Conservation (phyloP, 2,797 vertebrate species). For the Lagothrix lagotricha region DNA sequence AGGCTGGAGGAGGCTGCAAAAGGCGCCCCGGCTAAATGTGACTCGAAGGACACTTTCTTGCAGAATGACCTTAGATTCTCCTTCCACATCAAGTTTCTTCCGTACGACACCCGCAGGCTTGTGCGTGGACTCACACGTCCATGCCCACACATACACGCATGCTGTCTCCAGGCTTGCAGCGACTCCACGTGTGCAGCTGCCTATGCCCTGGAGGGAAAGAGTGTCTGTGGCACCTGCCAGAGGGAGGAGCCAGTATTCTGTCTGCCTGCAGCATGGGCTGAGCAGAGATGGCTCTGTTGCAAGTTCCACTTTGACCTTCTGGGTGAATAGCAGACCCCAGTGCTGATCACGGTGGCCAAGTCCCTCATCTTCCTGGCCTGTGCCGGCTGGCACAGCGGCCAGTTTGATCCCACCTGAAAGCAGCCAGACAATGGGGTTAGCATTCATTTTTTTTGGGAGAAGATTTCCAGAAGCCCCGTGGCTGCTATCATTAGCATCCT, state of each 20-base stretch:
- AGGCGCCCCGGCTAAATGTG: background rate
- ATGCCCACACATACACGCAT: fast-evolving
- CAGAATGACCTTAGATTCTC: background rate
- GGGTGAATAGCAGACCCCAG: background rate
- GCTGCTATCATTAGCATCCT: background rate
- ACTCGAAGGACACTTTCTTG: conserved; percentile 35
- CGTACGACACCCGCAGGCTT: fast-evolving
- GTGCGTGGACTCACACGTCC: fast-evolving
- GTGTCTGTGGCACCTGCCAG: background rate
- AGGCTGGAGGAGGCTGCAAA: conserved; percentile 40
- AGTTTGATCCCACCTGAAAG: background rate
- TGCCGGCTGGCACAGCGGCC: background rate
- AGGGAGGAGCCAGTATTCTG: background rate
- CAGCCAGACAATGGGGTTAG: background rate
- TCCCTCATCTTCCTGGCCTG: background rate
- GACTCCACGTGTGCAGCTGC: fast-evolving
- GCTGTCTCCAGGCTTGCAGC: fast-evolving
- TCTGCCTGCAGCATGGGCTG: too few relatives aligned
- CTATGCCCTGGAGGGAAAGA: background rate
- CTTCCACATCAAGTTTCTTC: background rate
- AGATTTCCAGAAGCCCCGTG: background rate
- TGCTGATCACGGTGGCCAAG: background rate
- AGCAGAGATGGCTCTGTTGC: background rate
- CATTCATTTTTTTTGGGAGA: background rate
- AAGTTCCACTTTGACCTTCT: background rate